These are phyloP conservation scores for Brenthis daphne DNA, from an alignment of 2,888 invertebrate genomes.

Conservation along the genomic window DNA sequence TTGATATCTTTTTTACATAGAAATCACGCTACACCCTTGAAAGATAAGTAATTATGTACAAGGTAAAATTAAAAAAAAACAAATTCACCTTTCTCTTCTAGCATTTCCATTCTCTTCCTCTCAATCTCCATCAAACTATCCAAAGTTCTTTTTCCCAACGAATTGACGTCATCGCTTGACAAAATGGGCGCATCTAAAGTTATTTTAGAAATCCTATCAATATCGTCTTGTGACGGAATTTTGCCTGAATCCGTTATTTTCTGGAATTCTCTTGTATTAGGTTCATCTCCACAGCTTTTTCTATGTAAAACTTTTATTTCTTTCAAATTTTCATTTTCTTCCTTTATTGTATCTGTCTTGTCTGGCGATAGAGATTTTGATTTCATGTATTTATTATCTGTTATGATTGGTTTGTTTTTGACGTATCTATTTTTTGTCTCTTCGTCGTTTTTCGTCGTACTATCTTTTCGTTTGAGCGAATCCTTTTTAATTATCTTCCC, in stretches of 20 bases:
- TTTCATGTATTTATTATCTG: constrained; percentile 74
- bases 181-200: constrained; percentile 91
- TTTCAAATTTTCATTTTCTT: constrained; percentile 48
- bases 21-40: no score
- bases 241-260: constrained; percentile 69
- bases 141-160: constrained; percentile 88
- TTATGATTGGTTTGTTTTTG: constrained; percentile 63
- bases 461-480: constrained; percentile 67
- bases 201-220: constrained; percentile 94
- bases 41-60: background rate
- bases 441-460: constrained; percentile 48
- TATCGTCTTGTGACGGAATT: constrained; percentile 91
- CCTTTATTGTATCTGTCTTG: constrained; percentile 57
- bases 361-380: constrained; percentile 71
- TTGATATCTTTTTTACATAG: no score
- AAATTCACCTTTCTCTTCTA: constrained; percentile 92
- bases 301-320: constrained; percentile 56
- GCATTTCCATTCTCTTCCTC: constrained; percentile 90
- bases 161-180: constrained; percentile 84
- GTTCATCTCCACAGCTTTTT: constrained; percentile 78
- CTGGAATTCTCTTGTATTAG: constrained; percentile 59
- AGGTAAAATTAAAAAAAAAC: constrained; percentile 7
- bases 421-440: constrained; percentile 67
- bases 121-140: constrained; percentile 95
- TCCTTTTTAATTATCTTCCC: constrained; percentile 79